Conservation (phyloP, 1,140 invertebrate genomes). For the Drosophila ogumai region DNA sequence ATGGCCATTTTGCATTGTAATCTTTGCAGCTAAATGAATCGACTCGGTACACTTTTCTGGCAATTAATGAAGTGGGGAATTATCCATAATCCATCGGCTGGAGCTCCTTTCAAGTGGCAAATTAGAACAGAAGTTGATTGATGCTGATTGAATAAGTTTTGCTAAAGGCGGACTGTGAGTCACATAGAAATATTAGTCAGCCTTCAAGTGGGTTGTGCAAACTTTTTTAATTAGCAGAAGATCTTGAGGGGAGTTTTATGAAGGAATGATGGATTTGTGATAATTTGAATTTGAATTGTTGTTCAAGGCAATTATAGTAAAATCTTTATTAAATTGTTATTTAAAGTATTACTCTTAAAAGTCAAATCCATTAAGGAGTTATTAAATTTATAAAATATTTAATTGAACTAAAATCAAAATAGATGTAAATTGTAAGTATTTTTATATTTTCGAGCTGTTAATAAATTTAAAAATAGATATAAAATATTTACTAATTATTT, state of each 20-base stretch:
- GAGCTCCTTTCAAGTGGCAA: conserved; percentile 45
- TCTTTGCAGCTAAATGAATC: conserved; percentile 34
- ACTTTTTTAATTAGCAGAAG: neutral
- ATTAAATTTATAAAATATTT: neutral
- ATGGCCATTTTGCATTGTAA: conserved; percentile 38
- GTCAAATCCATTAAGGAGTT: neutral
- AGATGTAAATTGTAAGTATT: neutral
- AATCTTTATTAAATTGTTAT: too few species aligned
- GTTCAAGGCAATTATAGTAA: neutral
- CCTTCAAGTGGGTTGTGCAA: conserved; percentile 12
- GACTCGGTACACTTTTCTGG: conserved; percentile 20
- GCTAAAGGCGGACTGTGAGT: conserved; percentile 25
- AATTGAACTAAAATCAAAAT: neutral
- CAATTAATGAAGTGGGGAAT: conserved; percentile 34
- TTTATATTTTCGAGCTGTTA: too few species aligned
- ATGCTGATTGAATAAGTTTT: conserved; percentile 41
- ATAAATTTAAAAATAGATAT: neutral
- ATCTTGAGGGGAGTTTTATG: neutral
- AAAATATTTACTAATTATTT: neutral
- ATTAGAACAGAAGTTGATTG: conserved; percentile 52
- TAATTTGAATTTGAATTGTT: neutral
- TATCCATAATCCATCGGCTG: conserved; percentile 25
- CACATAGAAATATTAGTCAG: conserved; percentile 21
- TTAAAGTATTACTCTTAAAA: neutral
- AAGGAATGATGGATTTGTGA: neutral